Conservation (phyloP, 2,113 vertebrate genomes). For the Spermophilus dauricus region DNA sequence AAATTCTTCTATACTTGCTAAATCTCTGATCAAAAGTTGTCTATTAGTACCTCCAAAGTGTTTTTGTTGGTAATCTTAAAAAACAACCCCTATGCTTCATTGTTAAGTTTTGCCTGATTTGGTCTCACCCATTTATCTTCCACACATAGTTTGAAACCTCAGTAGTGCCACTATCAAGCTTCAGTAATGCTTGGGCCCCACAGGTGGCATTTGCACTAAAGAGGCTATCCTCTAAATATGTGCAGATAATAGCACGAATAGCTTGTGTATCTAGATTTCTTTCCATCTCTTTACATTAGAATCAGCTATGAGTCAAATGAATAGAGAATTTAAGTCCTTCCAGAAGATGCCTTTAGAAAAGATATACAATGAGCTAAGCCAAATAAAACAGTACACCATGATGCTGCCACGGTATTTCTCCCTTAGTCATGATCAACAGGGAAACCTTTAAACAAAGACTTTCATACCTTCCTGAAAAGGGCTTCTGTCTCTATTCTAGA, state of each 20-base stretch:
- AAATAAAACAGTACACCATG: conserved; percentile 10
- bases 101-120: conserved; percentile 13
- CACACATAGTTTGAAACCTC: conserved; percentile 9
- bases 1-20: conserved; percentile 16
- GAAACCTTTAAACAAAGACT: conserved; percentile 78
- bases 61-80: conserved; percentile 19
- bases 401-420: conserved; percentile 38
- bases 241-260: conserved; percentile 35
- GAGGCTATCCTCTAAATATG: neutral
- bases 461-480: conserved; percentile 64
- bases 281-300: conserved; percentile 45
- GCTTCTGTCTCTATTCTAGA: conserved; percentile 41
- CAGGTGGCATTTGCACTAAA: conserved; percentile 66
- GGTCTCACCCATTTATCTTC: neutral
- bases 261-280: neutral
- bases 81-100: neutral
- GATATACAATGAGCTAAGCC: neutral
- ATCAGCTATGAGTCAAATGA: conserved; percentile 42
- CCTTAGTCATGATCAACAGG: conserved; percentile 71
- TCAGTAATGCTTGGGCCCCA: conserved; percentile 39
- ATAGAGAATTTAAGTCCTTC: conserved; percentile 54
- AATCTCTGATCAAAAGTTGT: conserved; percentile 18
- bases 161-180: neutral
- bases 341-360: conserved; percentile 46
- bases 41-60: neutral